Conservation (phyloP, 2,888 invertebrate species). For the Listrodromus nycthemerus region DNA sequence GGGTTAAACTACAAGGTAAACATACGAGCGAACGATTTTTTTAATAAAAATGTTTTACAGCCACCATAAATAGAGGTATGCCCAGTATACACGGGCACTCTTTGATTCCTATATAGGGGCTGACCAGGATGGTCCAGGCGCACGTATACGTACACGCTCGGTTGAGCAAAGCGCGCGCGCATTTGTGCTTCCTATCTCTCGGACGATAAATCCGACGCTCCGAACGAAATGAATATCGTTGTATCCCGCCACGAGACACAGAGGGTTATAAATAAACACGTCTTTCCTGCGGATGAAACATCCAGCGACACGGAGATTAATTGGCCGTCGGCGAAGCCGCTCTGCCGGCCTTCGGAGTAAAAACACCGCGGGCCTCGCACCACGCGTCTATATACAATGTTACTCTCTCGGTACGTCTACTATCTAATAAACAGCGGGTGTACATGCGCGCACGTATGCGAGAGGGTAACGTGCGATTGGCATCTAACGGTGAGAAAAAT, state of each 20-base stretch:
- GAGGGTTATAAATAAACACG: slow-evolving; percentile 67
- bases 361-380: slow-evolving; percentile 20
- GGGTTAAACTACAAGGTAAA: neutral
- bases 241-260: slow-evolving; percentile 60
- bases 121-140: neutral
- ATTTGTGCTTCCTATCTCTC: slow-evolving; percentile 60
- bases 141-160: slow-evolving; percentile 31
- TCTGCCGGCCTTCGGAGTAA: slow-evolving; percentile 33
- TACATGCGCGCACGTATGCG: neutral
- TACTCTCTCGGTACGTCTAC: slow-evolving; percentile 29
- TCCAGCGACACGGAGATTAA: slow-evolving; percentile 64
- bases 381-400: slow-evolving; percentile 14
- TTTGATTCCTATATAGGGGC: slow-evolving; percentile 48
- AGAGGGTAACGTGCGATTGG: slow-evolving; percentile 25
- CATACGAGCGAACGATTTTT: slow-evolving; percentile 5
- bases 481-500: slow-evolving; percentile 28
- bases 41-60: slow-evolving; percentile 35
- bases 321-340: slow-evolving; percentile 56
- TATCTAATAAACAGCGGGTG: slow-evolving; percentile 39
- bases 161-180: slow-evolving; percentile 21
- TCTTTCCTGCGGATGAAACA: slow-evolving; percentile 67
- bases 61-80: slow-evolving; percentile 39
- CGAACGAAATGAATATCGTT: slow-evolving; percentile 66
- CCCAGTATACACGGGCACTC: slow-evolving; percentile 33
- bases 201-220: slow-evolving; percentile 62